Base-by-base conservation (phyloP, 1,140 invertebrate genomes). In the Drosophila baimaii region DNA sequence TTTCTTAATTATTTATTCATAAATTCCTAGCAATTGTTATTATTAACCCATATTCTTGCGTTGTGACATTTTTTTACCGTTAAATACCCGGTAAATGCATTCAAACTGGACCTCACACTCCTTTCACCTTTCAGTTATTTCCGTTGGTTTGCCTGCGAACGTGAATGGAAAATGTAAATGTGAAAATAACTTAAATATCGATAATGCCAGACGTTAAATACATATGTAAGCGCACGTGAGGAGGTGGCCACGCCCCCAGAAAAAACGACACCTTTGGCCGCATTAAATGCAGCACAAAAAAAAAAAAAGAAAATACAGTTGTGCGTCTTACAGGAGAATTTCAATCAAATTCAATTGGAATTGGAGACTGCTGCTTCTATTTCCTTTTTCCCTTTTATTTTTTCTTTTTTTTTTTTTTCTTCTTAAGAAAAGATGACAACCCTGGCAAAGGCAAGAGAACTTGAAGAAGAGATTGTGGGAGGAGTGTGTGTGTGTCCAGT, bases 291-390 rank as follows among this genome's bases (percentile, higher is more conserved):
- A 49, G 15, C 46, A 33, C 17, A 35, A 69, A 54, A n/a, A 41
- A 17, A 23, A 19, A 54, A 37, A 51, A 51, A 5, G 9, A 25
- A 27, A 47, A 17, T 17, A 59, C 35, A 10, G 37, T 43, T 58
- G 17, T 49, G 19, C 43, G 27, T 25, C 19, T 29, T 27, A 21
- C 13, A 31, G 29, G 23, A 77, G 56, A 77, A 63, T 78, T 77
- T 75, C 75, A 81, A 58, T 81, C 57, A 58, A 77, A 73, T 81
- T 81, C 62, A 79, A 79, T 83, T 83, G 43, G 75, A 63, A 63
- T 64, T 73, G 59, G 17, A 52, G 37, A 39, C 25, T 31, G 57
- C 35, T n/a, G 15, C 15, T 5, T n/a, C 31, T 13, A 29, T 10
- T 25, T 31, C n/a, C 29, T 17, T 62, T n/a, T 54, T 52, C 1